Percentiles rank a stretch among this genome's conserved stretches.
Evolutionary conservation across 23 tunicate species (phyloP).

Genomic region (Botrylloides violaceus): DNA sequence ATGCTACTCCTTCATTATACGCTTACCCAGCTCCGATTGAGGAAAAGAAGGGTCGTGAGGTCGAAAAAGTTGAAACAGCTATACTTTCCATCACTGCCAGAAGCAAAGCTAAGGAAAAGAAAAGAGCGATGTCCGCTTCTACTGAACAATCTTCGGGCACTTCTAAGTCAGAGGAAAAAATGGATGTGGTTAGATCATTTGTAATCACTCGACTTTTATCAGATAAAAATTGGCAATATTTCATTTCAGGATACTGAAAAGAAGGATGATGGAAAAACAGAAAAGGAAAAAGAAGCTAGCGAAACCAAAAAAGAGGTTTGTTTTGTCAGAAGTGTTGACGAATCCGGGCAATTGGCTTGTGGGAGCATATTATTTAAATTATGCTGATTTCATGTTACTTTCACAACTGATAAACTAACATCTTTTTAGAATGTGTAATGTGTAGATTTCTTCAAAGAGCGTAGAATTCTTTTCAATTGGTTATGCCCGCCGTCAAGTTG

Average conservation of each 20-base stretch:
- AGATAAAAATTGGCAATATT: neutral
- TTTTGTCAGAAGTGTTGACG: too few relatives aligned
- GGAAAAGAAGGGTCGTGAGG: constrained; percentile 89
- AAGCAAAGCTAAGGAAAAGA: constrained; percentile 65
- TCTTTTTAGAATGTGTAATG: too few relatives aligned
- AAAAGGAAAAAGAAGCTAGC: constrained; percentile 22
- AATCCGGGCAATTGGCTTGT: too few relatives aligned
- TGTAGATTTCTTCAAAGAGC: too few relatives aligned
- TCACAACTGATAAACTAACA: too few relatives aligned
- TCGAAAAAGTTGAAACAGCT: constrained; percentile 94
- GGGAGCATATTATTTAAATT: too few relatives aligned
- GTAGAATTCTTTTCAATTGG: too few relatives aligned
- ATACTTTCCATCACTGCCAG: constrained; percentile 89
- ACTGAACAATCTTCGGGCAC: constrained; percentile 20
- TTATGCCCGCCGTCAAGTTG: too few relatives aligned
- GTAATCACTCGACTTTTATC: neutral
- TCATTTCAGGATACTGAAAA: constrained; percentile 16
- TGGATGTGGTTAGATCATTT: constrained; percentile 75
- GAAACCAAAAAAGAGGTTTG: constrained; percentile 34
- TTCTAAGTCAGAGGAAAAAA: constrained; percentile 50
- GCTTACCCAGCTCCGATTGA: constrained; percentile 92
- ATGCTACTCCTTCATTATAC: constrained; percentile 78
- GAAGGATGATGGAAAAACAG: constrained; percentile 6
- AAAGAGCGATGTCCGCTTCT: constrained; percentile 56
- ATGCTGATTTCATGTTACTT: too few relatives aligned